Conservation (phyloP, 1,140 invertebrate genomes). For the Drosophila obscura region DNA sequence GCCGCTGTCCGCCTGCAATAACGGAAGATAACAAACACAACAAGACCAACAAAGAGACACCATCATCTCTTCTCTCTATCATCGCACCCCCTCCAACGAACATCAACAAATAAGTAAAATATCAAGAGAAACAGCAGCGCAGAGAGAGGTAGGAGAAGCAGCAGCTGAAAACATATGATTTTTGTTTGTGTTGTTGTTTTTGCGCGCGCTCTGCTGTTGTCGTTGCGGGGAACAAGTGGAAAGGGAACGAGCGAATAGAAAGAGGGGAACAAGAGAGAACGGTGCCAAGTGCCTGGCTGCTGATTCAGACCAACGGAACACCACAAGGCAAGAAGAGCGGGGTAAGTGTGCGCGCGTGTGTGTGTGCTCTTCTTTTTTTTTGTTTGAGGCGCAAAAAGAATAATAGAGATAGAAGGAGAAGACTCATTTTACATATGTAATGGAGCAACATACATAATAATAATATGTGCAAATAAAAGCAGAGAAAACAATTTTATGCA, state of each 20-base stretch:
- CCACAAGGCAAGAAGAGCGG: slow-evolving; percentile 38
- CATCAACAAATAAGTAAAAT: slow-evolving; percentile 32
- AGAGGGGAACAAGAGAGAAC: slow-evolving; percentile 33
- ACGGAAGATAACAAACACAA: slow-evolving; percentile 54
- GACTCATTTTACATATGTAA: not conserved
- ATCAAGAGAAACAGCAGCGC: slow-evolving; percentile 6
- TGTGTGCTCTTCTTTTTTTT: slow-evolving; percentile 33
- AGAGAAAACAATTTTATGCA: slow-evolving; percentile 27
- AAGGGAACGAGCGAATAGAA: slow-evolving; percentile 34
- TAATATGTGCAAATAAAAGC: slow-evolving; percentile 1
- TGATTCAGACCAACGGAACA: slow-evolving; percentile 45
- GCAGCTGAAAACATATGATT: slow-evolving; percentile 82
- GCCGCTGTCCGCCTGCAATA: slow-evolving; percentile 57
- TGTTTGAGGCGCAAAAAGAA: slow-evolving; percentile 49
- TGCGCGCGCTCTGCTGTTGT: slow-evolving; percentile 43
- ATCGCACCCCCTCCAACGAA: slow-evolving; percentile 3
- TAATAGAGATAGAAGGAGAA: not conserved
- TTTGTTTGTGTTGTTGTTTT: slow-evolving; percentile 79
- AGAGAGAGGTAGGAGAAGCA: slow-evolving; percentile 24
- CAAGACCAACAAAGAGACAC: slow-evolving; percentile 26
- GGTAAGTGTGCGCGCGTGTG: slow-evolving; percentile 29
- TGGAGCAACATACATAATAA: slow-evolving; percentile 11
- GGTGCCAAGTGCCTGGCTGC: slow-evolving; percentile 25
- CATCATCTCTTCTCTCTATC: not conserved
- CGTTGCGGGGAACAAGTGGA: slow-evolving; percentile 8